Evolutionary conservation across 2,888 invertebrate genomes (phyloP).

Genomic region (Alloplasta piceator): DNA sequence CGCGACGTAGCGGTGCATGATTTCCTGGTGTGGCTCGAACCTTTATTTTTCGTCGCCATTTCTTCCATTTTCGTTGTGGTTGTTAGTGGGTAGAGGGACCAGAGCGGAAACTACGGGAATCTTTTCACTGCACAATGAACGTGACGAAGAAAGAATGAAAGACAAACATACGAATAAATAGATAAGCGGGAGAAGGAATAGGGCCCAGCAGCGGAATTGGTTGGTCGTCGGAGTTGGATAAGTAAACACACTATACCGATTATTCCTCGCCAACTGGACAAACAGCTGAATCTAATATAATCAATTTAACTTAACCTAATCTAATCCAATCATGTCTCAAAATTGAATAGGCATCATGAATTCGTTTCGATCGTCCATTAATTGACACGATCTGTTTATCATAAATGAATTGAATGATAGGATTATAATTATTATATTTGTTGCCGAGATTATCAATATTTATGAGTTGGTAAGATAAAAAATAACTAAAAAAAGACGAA

Average conservation of each 20-base stretch:
- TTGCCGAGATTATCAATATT: too few species aligned
- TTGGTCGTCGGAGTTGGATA: constrained; percentile 10
- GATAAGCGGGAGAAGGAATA: constrained; percentile 6
- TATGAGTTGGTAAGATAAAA: background rate
- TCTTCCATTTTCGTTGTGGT: constrained; percentile 55
- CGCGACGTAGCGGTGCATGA: constrained; percentile 42
- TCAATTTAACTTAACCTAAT: too few species aligned
- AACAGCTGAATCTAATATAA: background rate
- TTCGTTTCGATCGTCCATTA: background rate
- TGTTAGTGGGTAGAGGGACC: constrained; percentile 26
- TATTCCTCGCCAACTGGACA: constrained; percentile 4
- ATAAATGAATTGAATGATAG: too few species aligned
- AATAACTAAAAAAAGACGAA: background rate
- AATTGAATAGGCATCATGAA: too few species aligned
- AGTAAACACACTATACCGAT: constrained; percentile 1
- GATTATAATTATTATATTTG: too few species aligned
- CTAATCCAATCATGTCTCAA: too few species aligned
- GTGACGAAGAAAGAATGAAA: constrained; percentile 8
- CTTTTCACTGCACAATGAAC: background rate
- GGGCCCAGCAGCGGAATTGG: constrained; percentile 4
- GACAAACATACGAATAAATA: background rate
- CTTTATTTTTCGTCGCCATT: constrained; percentile 40
- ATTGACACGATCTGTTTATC: too few species aligned
- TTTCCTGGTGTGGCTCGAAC: constrained; percentile 41
- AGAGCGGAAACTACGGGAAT: constrained; percentile 6